Base-by-base conservation (phyloP, 2,113 vertebrate genomes). In the Labrus mixtus region DNA sequence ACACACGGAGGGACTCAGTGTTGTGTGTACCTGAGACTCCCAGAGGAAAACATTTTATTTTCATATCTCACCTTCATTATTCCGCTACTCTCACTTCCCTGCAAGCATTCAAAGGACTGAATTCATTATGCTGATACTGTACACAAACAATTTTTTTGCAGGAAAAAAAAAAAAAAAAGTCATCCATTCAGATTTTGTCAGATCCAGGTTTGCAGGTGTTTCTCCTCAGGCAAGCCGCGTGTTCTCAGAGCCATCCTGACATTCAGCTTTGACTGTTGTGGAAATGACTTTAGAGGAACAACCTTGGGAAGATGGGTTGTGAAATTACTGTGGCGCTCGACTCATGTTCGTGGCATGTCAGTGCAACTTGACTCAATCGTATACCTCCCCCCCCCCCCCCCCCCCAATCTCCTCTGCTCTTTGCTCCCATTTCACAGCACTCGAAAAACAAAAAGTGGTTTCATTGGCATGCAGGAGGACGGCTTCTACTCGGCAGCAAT, bases 21-120 rank as follows among this genome's bases (percentile, higher is more conserved):
- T 25, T 33, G 70, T 73, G 61, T 78, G 71, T 37, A 78, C 66
- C 74, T 64, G 50, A 64, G 46, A 48, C 29, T 77, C 76, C 57
- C 73, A 36, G 25, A 66, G 64, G 61, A 81, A 23, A 76, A 43
- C 57, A 41, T 82, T 85, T 77, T 22, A 73, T 83, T 78, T 83
- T 68, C 64, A 68, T 62, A 79, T 85, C 58, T 79, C 53, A 58
- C 72, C 77, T 75, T 87, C 75, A 86, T 77, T 86, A 80, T 78
- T 86, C n/a, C 22, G 43, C 57, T 39, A 60, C 56, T 51, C 64
- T 81, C 74, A 37, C n/a, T 55, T 76, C 57, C 9, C 61, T 17
- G 53, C n/a, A 6, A 22, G 57, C 56, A 63, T 76, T 85, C 60
- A 76, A 70, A 37, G 16, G 57, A 76, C 48, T 76, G 9, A 51